These are phyloP conservation scores for Hyperoplus lanceolatus DNA, from an alignment of 2,797 vertebrate genomes.

Conservation along the genomic window DNA sequence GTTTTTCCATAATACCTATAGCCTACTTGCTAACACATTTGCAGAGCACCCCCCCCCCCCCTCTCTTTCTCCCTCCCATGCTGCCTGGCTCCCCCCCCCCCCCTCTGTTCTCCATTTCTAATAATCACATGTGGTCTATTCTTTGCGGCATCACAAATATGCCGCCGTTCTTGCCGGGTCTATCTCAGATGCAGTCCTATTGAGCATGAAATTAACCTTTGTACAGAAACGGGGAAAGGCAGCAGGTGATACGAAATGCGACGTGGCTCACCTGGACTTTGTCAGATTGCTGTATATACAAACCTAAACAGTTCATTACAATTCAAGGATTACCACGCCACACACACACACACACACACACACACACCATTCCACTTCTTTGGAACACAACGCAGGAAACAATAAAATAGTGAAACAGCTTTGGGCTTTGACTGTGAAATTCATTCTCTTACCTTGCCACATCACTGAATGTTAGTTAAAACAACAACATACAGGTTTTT, in stretches of 20 bases:
- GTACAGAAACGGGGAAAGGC: constrained; percentile 39
- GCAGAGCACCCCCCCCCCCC: not conserved
- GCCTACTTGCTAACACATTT: not conserved
- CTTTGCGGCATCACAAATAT: constrained; percentile 19
- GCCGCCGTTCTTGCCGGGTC: not conserved
- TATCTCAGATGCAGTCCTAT: constrained; percentile 15
- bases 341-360: constrained; percentile 22
- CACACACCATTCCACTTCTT: constrained; percentile 29
- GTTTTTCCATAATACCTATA: too few relatives aligned
- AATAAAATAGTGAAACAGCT: constrained; percentile 26
- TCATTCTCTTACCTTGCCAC: not conserved
- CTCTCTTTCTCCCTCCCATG: not conserved
- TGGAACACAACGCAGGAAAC: constrained; percentile 25
- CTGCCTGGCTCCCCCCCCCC: not conserved
- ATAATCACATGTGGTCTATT: constrained; percentile 31
- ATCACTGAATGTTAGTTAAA: constrained; percentile 12
- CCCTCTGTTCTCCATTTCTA: not conserved
- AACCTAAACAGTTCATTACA: constrained; percentile 59
- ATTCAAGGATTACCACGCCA: constrained; percentile 48
- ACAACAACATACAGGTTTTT: constrained; percentile 15
- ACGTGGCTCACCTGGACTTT: constrained; percentile 56
- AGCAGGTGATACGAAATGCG: constrained; percentile 34
- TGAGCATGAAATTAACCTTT: constrained; percentile 58
- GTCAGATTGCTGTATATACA: constrained; percentile 58
- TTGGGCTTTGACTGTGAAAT: constrained; percentile 32